phyloP scores from a whole-genome alignment of 2,797 vertebrate species.

The Pseudomugil tenellus region DNA sequence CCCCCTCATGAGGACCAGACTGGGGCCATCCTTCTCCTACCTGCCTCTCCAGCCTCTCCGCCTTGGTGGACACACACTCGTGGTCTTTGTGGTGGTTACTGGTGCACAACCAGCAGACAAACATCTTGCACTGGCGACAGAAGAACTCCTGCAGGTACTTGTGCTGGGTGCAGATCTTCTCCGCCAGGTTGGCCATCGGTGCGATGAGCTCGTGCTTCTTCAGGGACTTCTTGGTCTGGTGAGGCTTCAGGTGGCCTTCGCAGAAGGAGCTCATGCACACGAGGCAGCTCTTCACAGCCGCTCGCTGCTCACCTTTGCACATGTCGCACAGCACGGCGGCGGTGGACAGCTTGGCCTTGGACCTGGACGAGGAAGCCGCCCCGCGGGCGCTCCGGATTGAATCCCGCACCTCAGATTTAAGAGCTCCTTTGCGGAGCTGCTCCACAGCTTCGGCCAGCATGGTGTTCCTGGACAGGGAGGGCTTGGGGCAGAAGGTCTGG shows the following conservation, averaged over 20 bases:
- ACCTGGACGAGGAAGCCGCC: slow-evolving; percentile 21
- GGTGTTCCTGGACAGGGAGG: slow-evolving; percentile 81
- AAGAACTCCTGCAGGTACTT: slow-evolving; percentile 87
- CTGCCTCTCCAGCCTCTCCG: slow-evolving; percentile 79
- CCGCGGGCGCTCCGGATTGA: slow-evolving; percentile 65
- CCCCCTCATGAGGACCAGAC: too few species aligned
- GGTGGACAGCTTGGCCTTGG: slow-evolving; percentile 51
- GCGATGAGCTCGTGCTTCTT: slow-evolving; percentile 81
- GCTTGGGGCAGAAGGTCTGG: slow-evolving; percentile 80
- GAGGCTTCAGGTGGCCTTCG: slow-evolving; percentile 80
- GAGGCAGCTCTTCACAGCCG: slow-evolving; percentile 81
- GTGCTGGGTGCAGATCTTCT: slow-evolving; percentile 86
- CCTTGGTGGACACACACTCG: slow-evolving; percentile 80
- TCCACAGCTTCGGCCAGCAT: slow-evolving; percentile 86
- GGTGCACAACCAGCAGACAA: slow-evolving; percentile 85
- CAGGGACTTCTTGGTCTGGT: slow-evolving; percentile 74
- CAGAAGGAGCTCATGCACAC: slow-evolving; percentile 85
- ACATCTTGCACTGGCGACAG: slow-evolving; percentile 80
- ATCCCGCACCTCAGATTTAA: slow-evolving; percentile 58
- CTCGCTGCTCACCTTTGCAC: slow-evolving; percentile 70
- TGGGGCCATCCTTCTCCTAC: slow-evolving; percentile 43
- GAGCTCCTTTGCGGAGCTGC: slow-evolving; percentile 78
- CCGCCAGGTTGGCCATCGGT: slow-evolving; percentile 73
- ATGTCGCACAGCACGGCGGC: slow-evolving; percentile 74
- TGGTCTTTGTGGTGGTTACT: slow-evolving; percentile 83